Base-by-base conservation (phyloP, 2,113 vertebrate genomes). In the Lagenorhynchus albirostris region DNA sequence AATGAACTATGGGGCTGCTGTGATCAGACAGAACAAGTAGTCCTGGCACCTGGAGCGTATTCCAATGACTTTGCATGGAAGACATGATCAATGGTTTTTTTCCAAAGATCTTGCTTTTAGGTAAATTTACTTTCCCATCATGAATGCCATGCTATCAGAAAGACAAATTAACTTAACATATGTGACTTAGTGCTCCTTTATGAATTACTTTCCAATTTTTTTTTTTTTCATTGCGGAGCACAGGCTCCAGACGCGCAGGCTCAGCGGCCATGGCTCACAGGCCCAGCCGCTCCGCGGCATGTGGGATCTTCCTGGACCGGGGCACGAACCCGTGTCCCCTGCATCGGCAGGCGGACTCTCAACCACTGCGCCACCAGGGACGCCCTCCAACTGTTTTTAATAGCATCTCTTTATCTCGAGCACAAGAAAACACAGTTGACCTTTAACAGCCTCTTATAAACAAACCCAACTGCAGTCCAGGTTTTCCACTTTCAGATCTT, bases 131-230 rank as follows among this genome's bases (percentile, higher is more conserved):
- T 98, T 97, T 94, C 97, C 31, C 70, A 73, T 97, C 96, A 33
- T 94, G 96, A 97, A 65, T 50, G 74, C 96, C 53, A 44, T 18
- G 18, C 82, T 94, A 95, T 95, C 65, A 93, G 76, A 97, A 95
- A 97, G 97, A 98, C 95, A 97, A 98, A 98, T 96, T 97, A 98
- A 97, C 96, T 98, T 95, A 97, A 87, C 55, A 18, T 18, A 80
- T 96, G 70, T 92, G 94, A 97, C 92, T 98, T 70, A 41, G 82
- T 67, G 20, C 74, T 97, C 95, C 95, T 96, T 98, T 97, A 94
- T 95, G 97, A 95, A 96, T 98, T 97, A 97, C 97, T 96, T 97
- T 95, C 96, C 98, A 89, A 89, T 97, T 97, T 97, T 47, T 50
- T 47, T 44, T 10, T 44, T 44, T 10, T 44, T 2, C 44, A 2